phyloP scores from a whole-genome alignment of 2,113 vertebrate species.

The Passer domesticus region DNA sequence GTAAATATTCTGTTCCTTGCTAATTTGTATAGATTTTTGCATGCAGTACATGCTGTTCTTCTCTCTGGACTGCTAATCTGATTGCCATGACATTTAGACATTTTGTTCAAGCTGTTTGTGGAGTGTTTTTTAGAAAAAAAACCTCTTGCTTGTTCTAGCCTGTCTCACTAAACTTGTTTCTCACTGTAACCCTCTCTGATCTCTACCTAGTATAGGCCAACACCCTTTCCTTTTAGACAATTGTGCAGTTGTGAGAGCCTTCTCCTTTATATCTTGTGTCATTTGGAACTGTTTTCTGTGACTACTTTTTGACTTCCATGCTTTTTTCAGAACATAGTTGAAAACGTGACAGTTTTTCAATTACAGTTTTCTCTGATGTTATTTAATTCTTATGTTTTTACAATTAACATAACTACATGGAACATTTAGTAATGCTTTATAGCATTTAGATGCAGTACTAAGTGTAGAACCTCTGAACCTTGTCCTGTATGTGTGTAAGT shows the following conservation, averaged over 20 bases:
- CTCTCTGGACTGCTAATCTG: neutral
- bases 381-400: neutral
- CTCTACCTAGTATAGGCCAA: neutral
- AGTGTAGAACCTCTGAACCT: neutral
- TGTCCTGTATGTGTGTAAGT: neutral
- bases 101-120: neutral
- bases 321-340: neutral
- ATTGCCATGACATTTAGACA: neutral
- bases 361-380: neutral
- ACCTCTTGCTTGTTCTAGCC: neutral
- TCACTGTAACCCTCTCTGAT: neutral
- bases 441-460: neutral
- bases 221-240: neutral
- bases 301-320: neutral
- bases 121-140: neutral
- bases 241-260: neutral
- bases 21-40: neutral
- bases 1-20: neutral
- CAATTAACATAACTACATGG: neutral
- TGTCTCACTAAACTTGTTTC: neutral
- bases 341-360: neutral
- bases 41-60: neutral
- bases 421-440: neutral
- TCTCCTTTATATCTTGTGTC: neutral
- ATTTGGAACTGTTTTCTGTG: neutral